A percentile compares a stretch with the other conserved stretches of the same genome.
Conservation (phyloP, 2,888 invertebrate genomes). For the Thumatha senex region DNA sequence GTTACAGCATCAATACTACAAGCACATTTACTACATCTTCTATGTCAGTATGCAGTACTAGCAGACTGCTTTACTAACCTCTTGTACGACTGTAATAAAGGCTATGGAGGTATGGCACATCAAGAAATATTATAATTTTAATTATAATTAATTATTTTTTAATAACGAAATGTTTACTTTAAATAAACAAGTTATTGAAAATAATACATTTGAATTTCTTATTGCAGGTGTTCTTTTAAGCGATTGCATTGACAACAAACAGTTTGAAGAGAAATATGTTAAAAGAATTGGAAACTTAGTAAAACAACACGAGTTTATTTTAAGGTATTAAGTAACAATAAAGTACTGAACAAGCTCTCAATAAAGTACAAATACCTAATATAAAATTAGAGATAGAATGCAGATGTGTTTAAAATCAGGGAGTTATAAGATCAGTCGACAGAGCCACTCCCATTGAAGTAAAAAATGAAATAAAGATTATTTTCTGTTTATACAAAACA, state of each 20-base stretch:
- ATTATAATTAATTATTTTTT: no score
- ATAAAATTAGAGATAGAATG: no score
- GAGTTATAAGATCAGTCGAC: no score
- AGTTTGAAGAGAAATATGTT: slow-evolving; percentile 49
- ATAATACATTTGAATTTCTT: slow-evolving; percentile 21
- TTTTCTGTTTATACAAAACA: no score
- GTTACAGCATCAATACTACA: slow-evolving; percentile 64
- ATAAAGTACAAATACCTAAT: no score
- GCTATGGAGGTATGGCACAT: slow-evolving; percentile 38
- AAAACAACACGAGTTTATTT: slow-evolving; percentile 61
- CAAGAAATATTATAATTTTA: background rate
- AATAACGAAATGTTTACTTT: no score
- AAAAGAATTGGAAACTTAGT: slow-evolving; percentile 57
- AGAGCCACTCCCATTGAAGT: no score
- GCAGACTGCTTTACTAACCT: slow-evolving; percentile 64
- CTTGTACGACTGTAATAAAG: slow-evolving; percentile 48
- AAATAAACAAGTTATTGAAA: no score
- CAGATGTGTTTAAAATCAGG: no score
- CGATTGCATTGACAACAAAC: slow-evolving; percentile 41
- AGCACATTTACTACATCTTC: slow-evolving; percentile 60
- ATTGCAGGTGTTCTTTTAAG: slow-evolving; percentile 37
- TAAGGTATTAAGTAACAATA: slow-evolving; percentile 46
- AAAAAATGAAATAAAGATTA: no score
- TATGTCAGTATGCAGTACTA: slow-evolving; percentile 63
- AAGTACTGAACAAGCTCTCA: no score